These are phyloP conservation scores for Zhuqinia jingwanae DNA, from an alignment of 2,888 invertebrate genomes.

Conservation along the genomic window DNA sequence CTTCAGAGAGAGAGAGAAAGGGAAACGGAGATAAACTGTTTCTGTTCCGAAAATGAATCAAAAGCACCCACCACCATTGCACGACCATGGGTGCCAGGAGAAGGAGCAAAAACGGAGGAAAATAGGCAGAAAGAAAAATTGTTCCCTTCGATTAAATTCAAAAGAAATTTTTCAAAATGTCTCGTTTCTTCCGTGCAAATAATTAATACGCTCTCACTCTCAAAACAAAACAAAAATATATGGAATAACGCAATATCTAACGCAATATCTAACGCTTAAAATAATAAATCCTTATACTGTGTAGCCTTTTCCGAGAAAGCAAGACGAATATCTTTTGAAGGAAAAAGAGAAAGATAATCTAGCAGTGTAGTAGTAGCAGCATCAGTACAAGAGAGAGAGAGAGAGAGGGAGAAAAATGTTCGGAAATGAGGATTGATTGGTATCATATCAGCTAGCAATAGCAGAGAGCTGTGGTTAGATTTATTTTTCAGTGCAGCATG, in stretches of 20 bases:
- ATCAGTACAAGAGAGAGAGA: too few relatives aligned
- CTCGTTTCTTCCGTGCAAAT: constrained; percentile 22
- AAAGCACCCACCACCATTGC: not conserved
- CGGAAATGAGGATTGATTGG: not conserved
- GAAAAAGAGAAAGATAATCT: too few relatives aligned
- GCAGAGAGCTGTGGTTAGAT: not conserved
- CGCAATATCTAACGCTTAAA: too few relatives aligned
- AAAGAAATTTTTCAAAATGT: constrained; percentile 57
- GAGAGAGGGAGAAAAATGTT: not conserved
- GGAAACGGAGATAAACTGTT: not conserved
- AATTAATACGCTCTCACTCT: constrained; percentile 2
- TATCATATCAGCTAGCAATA: not conserved
- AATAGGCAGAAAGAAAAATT: constrained; percentile 60
- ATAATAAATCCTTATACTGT: too few relatives aligned
- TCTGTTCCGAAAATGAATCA: constrained; percentile 17
- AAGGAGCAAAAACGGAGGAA: constrained; percentile 30
- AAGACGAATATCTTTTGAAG: too few relatives aligned
- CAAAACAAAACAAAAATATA: too few relatives aligned
- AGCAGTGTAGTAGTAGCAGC: too few relatives aligned
- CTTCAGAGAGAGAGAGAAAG: too few relatives aligned
- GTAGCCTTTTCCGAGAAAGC: too few relatives aligned
- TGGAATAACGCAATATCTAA: too few relatives aligned
- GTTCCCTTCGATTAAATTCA: constrained; percentile 57
- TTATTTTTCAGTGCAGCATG: constrained; percentile 33
- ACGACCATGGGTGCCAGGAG: not conserved